phyloP scores from a whole-genome alignment of 2,888 invertebrate species.

The Choreutis nemorana region DNA sequence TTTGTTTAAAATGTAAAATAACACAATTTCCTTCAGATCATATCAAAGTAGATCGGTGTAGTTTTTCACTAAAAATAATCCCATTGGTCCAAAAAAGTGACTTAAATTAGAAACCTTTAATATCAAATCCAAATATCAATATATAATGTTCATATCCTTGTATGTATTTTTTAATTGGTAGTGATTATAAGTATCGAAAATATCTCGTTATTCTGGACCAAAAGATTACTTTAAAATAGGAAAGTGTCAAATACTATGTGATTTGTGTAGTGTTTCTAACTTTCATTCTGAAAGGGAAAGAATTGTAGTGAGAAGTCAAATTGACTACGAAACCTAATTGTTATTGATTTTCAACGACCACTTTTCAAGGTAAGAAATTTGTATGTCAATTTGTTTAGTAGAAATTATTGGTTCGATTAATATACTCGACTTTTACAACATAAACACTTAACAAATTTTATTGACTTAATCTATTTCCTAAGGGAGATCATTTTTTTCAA shows the following conservation, averaged over 20 bases:
- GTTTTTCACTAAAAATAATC: slow-evolving; percentile 12
- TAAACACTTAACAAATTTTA: too few species aligned
- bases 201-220: slow-evolving; percentile 25
- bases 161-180: slow-evolving; percentile 6
- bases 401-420: too few species aligned
- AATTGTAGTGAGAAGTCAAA: too few species aligned
- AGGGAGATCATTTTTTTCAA: too few species aligned
- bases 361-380: slow-evolving; percentile 32
- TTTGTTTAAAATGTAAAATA: too few species aligned
- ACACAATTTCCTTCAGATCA: too few species aligned
- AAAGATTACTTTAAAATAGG: slow-evolving; percentile 11
- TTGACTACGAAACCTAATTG: slow-evolving; percentile 29
- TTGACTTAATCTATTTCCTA: too few species aligned
- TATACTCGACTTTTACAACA: too few species aligned
- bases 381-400: slow-evolving; percentile 7
- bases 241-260: too few species aligned
- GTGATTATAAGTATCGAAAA: background rate
- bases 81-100: slow-evolving; percentile 50
- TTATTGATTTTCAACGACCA: slow-evolving; percentile 27
- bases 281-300: too few species aligned
- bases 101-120: slow-evolving; percentile 33
- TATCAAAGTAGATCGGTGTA: too few species aligned
- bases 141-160: slow-evolving; percentile 15
- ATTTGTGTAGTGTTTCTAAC: too few species aligned
- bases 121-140: slow-evolving; percentile 31